A percentile compares a stretch with the other conserved stretches of the same genome.
These are phyloP conservation scores for Volucella inanis DNA, from an alignment of 2,888 invertebrate genomes.

Conservation along the genomic window DNA sequence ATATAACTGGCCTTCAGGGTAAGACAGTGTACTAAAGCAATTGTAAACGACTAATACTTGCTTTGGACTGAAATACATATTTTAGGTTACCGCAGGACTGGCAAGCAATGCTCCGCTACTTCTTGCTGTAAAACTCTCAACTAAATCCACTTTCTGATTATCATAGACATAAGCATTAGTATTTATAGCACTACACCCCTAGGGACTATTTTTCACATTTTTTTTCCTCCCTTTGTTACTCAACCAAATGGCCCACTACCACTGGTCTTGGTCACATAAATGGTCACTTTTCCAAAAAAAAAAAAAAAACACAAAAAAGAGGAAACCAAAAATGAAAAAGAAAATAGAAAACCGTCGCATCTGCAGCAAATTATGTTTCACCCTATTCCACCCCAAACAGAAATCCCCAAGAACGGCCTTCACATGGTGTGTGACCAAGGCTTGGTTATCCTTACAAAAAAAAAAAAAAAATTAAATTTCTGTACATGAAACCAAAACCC, in stretches of 20 bases:
- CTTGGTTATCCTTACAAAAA: not conserved
- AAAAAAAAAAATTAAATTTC: slow-evolving; percentile 55
- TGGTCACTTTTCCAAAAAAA: slow-evolving; percentile 34
- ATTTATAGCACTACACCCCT: slow-evolving; percentile 39
- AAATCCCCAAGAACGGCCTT: not conserved
- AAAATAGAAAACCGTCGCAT: slow-evolving; percentile 48
- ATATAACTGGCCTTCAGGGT: too few relatives aligned
- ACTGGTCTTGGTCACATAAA: slow-evolving; percentile 39
- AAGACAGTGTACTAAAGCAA: too few relatives aligned
- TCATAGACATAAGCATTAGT: slow-evolving; percentile 39
- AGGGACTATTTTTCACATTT: slow-evolving; percentile 38
- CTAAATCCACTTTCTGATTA: slow-evolving; percentile 29
- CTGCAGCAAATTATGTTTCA: slow-evolving; percentile 66
- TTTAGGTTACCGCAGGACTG: too few relatives aligned
- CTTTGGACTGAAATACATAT: too few relatives aligned
- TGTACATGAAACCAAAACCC: slow-evolving; percentile 60
- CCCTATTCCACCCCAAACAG: not conserved
- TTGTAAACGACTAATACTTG: too few relatives aligned
- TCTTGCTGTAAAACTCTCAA: slow-evolving; percentile 28
- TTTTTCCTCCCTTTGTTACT: not conserved
- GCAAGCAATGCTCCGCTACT: not conserved
- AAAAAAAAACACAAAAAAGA: slow-evolving; percentile 4
- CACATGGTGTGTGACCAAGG: slow-evolving; percentile 6
- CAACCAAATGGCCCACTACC: not conserved
- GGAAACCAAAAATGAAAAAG: not conserved